Evolutionary conservation across 2,113 vertebrate genomes (phyloP).

Genomic region (Brachypteracias leptosomus): DNA sequence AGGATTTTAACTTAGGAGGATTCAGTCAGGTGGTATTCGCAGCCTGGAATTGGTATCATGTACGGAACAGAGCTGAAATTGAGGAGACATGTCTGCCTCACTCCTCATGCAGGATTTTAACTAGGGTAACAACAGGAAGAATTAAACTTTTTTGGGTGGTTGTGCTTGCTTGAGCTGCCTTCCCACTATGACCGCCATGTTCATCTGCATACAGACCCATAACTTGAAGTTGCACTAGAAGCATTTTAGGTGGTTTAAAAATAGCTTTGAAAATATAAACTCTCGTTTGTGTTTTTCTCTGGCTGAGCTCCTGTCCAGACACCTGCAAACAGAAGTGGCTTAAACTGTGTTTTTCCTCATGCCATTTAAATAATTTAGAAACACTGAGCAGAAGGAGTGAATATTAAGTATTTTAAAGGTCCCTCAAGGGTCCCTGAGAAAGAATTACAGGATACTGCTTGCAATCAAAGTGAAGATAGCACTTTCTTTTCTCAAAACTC

Average conservation of each 20-base stretch:
- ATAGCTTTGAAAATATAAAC: background rate
- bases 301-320: background rate
- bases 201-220: background rate
- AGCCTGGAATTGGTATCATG: background rate
- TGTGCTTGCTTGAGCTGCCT: background rate
- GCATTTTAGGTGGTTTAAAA: background rate
- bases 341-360: background rate
- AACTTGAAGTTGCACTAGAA: background rate
- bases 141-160: background rate
- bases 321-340: background rate
- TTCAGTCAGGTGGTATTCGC: background rate
- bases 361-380: conserved; percentile 30
- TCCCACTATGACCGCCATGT: background rate
- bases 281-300: background rate
- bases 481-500: background rate
- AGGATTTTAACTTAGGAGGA: background rate
- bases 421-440: background rate
- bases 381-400: background rate
- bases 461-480: background rate
- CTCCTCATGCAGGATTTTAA: background rate
- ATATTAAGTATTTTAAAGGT: conserved; percentile 12
- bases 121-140: background rate
- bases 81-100: background rate
- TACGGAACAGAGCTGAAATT: background rate
- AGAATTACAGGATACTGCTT: background rate